Conservation (phyloP, 2,888 invertebrate genomes). For the Neoascia interrupta region DNA sequence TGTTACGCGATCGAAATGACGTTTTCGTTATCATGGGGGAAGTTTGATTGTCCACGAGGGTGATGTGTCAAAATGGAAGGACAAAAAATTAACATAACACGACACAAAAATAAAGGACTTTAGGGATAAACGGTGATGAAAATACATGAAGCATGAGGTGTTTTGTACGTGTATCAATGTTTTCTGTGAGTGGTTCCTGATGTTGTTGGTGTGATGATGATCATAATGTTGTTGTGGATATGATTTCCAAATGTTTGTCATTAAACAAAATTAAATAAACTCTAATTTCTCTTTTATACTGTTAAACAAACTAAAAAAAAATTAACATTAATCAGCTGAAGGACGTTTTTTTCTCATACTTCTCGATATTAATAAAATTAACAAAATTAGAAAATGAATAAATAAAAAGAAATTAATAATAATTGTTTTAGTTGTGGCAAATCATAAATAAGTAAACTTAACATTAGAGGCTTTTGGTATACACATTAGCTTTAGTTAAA, state of each 20-base stretch:
- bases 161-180: slow-evolving; percentile 23
- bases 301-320: slow-evolving; percentile 38
- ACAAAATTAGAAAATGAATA: slow-evolving; percentile 45
- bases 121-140: slow-evolving; percentile 30
- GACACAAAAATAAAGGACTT: slow-evolving; percentile 36
- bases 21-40: slow-evolving; percentile 38
- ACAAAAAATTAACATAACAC: slow-evolving; percentile 27
- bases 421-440: slow-evolving; percentile 69
- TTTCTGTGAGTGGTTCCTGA: slow-evolving; percentile 7
- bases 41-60: slow-evolving; percentile 15
- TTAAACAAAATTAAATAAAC: slow-evolving; percentile 24
- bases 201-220: slow-evolving; percentile 25
- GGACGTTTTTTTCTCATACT: slow-evolving; percentile 44
- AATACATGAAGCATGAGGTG: slow-evolving; percentile 42
- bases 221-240: slow-evolving; percentile 12
- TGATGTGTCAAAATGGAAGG: slow-evolving; percentile 38
- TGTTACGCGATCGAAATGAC: slow-evolving; percentile 60
- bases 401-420: slow-evolving; percentile 28
- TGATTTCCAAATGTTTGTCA: slow-evolving; percentile 34
- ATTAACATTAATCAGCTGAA: slow-evolving; percentile 63
- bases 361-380: slow-evolving; percentile 50
- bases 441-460: slow-evolving; percentile 52
- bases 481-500: slow-evolving; percentile 50
- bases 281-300: slow-evolving; percentile 29
- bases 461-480: slow-evolving; percentile 51